These are phyloP conservation scores for Cistogaster globosa DNA, from an alignment of 2,888 invertebrate species.

Conservation along the genomic window DNA sequence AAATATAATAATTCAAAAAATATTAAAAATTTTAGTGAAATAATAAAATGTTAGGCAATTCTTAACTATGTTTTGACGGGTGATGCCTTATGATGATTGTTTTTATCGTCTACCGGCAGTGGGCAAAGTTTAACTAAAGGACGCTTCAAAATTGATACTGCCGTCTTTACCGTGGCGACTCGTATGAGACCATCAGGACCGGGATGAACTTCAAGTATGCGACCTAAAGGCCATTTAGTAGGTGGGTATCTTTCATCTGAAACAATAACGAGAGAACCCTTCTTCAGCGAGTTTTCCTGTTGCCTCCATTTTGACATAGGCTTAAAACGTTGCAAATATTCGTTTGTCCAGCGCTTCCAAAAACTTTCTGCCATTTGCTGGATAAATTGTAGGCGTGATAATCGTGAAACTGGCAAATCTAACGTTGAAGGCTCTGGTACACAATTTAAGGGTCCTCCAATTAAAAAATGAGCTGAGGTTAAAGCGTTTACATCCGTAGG, in stretches of 20 bases:
- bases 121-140: conserved; percentile 20
- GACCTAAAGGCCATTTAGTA: conserved; percentile 29
- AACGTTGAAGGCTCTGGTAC: neutral
- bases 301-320: neutral
- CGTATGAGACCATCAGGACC: conserved; percentile 18
- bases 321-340: too few relatives aligned
- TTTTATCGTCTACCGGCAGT: neutral
- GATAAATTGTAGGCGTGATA: neutral
- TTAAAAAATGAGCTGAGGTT: too few relatives aligned
- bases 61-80: neutral
- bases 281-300: neutral
- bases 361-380: too few relatives aligned
- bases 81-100: neutral
- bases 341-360: too few relatives aligned
- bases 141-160: neutral
- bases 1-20: too few relatives aligned
- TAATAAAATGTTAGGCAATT: too few relatives aligned
- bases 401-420: neutral
- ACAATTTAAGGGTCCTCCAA: too few relatives aligned
- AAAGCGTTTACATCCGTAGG: too few relatives aligned
- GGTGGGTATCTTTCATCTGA: conserved; percentile 22
- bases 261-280: conserved; percentile 7
- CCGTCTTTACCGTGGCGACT: conserved; percentile 20
- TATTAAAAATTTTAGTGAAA: too few relatives aligned
- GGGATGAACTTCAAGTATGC: neutral